A percentile compares a stretch with the other conserved stretches of the same genome.
These are phyloP conservation scores for Drosophila pectinifera DNA, from an alignment of 1,140 invertebrate genomes.

Conservation along the genomic window DNA sequence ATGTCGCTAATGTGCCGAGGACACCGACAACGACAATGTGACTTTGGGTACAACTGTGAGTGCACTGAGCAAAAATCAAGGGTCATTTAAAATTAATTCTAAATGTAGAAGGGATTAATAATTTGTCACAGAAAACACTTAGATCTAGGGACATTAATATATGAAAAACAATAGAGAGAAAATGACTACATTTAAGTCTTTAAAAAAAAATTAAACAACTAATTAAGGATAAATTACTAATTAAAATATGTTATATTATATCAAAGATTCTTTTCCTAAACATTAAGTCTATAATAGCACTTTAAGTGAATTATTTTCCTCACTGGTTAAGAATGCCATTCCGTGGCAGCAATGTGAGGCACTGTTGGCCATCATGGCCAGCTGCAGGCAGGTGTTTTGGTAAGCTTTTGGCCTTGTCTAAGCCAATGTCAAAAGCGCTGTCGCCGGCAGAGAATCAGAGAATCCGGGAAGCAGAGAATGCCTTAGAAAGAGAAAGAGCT, in stretches of 20 bases:
- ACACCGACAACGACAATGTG: conserved; percentile 36
- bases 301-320: background rate
- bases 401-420: conserved; percentile 67
- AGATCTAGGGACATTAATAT: too few relatives aligned
- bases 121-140: background rate
- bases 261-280: too few relatives aligned
- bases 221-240: too few relatives aligned
- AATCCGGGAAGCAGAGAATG: conserved; percentile 1
- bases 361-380: conserved; percentile 57
- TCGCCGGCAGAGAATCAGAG: conserved; percentile 29
- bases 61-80: background rate
- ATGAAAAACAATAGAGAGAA: too few relatives aligned
- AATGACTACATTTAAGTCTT: too few relatives aligned
- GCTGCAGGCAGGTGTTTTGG: conserved; percentile 66
- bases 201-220: too few relatives aligned
- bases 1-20: conserved; percentile 77
- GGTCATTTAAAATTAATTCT: background rate
- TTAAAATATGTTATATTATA: too few relatives aligned
- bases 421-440: conserved; percentile 73
- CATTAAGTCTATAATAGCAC: background rate
- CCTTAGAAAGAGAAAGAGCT: background rate
- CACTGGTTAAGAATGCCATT: conserved; percentile 17
- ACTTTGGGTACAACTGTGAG: conserved; percentile 20
- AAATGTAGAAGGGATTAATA: background rate
- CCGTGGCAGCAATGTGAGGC: conserved; percentile 25